phyloP scores from a whole-genome alignment of 2,113 vertebrate genomes.

The Semicossyphus pulcher region DNA sequence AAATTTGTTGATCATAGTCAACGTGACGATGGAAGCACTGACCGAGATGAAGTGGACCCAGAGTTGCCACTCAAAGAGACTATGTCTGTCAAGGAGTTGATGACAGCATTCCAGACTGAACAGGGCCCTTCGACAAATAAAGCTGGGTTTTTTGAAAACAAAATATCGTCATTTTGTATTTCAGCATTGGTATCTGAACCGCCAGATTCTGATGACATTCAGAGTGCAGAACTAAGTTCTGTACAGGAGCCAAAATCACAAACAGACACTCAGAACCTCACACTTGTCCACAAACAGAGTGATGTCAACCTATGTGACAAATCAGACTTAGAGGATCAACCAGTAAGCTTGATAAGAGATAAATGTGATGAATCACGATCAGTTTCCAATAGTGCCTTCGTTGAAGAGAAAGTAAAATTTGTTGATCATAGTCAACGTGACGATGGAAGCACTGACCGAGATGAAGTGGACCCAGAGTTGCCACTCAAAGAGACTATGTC shows the following conservation, averaged over 20 bases:
- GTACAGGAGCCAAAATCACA: constrained; percentile 26
- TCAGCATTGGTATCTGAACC: too few species aligned
- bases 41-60: too few species aligned
- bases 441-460: neutral
- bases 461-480: too few species aligned
- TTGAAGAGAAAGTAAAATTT: constrained; percentile 47
- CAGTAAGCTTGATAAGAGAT: neutral
- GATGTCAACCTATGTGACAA: too few species aligned
- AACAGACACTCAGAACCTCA: constrained; percentile 7
- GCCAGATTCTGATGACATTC: too few species aligned
- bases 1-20: constrained; percentile 37
- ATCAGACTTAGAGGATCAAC: neutral
- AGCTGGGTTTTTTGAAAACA: too few species aligned
- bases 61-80: too few species aligned
- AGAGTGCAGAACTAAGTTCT: too few species aligned
- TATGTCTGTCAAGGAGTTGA: constrained; percentile 91
- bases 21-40: constrained; percentile 12
- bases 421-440: constrained; percentile 29
- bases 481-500: constrained; percentile 98
- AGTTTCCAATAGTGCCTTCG: neutral
- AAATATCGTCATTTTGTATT: too few species aligned
- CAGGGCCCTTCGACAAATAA: constrained; percentile 89
- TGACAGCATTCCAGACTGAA: constrained; percentile 92
- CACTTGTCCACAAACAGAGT: constrained; percentile 13
- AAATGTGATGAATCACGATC: constrained; percentile 12